Evolutionary conservation across 2,113 vertebrate species (phyloP).

Genomic region (Pseudopipra pipra): DNA sequence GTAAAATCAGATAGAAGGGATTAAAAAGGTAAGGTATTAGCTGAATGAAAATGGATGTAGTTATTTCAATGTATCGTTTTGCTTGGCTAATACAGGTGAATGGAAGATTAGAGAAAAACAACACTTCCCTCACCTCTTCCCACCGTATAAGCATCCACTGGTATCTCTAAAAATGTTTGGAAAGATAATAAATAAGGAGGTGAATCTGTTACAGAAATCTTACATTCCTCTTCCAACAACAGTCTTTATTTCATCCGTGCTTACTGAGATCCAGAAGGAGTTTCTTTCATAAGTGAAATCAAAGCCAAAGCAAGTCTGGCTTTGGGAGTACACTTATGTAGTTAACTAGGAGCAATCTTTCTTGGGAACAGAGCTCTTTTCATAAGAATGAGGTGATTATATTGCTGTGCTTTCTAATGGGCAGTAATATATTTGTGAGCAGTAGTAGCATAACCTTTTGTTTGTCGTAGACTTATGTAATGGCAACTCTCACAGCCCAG

Average conservation of each 20-base stretch:
- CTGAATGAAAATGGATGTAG: slow-evolving; percentile 2
- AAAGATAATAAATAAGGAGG: neutral
- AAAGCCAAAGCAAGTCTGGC: neutral
- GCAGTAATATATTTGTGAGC: neutral
- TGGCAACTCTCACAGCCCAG: neutral
- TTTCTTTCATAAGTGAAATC: neutral
- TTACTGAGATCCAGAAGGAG: neutral
- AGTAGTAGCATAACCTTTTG: neutral
- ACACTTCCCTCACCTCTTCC: neutral
- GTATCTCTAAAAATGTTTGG: neutral
- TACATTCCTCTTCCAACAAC: neutral
- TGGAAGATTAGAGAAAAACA: neutral
- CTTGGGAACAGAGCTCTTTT: neutral
- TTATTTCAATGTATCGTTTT: neutral
- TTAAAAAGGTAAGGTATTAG: neutral
- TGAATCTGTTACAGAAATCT: neutral
- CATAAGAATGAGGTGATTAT: neutral
- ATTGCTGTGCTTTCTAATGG: slow-evolving; percentile 27
- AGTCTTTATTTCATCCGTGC: neutral
- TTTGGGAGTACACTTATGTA: neutral
- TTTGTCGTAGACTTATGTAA: neutral
- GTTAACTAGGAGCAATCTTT: neutral
- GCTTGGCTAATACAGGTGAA: neutral
- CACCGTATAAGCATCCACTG: neutral
- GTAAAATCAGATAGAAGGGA: slow-evolving; percentile 17